Percentiles rank a stretch among this genome's conserved stretches.
These are phyloP conservation scores for Tachuris rubrigastra DNA, from an alignment of 2,113 vertebrate genomes.

Conservation along the genomic window DNA sequence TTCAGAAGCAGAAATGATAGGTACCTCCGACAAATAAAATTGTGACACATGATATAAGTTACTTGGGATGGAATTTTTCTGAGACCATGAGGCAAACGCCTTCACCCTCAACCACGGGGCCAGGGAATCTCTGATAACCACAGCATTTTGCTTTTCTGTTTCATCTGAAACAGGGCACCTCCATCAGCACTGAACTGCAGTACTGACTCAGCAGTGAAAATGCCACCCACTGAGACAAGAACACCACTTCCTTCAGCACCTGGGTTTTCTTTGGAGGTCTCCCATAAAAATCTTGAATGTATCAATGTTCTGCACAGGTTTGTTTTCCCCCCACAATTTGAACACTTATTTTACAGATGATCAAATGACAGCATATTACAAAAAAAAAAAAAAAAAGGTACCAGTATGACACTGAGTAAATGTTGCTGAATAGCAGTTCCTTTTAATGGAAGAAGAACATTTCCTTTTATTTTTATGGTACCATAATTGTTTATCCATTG, in stretches of 20 bases:
- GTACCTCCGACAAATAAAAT: neutral
- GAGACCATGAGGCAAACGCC: neutral
- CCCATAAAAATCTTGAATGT: constrained; percentile 8
- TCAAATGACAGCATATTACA: neutral
- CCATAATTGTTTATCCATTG: neutral
- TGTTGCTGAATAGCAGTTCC: neutral
- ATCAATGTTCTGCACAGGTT: neutral
- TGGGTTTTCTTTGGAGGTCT: constrained; percentile 58
- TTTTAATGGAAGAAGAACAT: neutral
- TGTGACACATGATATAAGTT: neutral
- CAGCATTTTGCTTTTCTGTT: constrained; percentile 56
- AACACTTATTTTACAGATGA: neutral
- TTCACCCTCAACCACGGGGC: neutral
- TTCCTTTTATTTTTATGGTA: neutral
- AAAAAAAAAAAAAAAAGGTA: neutral
- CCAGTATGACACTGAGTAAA: neutral
- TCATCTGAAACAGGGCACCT: constrained; percentile 44
- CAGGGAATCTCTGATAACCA: constrained; percentile 14
- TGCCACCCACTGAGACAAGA: constrained; percentile 62
- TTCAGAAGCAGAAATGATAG: neutral
- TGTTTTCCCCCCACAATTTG: neutral
- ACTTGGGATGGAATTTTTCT: constrained; percentile 24
- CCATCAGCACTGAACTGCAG: constrained; percentile 14
- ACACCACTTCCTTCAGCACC: constrained; percentile 25
- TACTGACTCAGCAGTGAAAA: constrained; percentile 67